Conservation (phyloP, 1,140 invertebrate genomes). For the Caerostris darwini region DNA sequence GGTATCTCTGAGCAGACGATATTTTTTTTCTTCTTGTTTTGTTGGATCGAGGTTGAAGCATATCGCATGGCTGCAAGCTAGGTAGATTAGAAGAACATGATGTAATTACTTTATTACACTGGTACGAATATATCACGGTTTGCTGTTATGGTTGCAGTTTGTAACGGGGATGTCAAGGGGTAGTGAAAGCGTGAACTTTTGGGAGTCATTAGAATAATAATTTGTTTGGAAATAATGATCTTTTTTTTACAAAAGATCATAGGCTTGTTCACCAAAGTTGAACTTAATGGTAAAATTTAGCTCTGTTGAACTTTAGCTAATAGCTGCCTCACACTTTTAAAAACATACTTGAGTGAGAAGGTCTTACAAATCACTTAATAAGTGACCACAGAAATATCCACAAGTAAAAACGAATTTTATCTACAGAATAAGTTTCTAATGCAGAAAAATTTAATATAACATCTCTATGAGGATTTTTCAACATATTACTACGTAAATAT, state of each 20-base stretch:
- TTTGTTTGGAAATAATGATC: background rate
- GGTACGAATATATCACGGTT: slow-evolving; percentile 5
- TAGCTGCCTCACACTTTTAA: too few relatives aligned
- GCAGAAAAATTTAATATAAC: too few relatives aligned
- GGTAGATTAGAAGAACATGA: background rate
- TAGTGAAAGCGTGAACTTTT: slow-evolving; percentile 18
- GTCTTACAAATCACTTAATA: too few relatives aligned
- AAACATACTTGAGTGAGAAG: too few relatives aligned
- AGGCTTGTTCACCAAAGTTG: too few relatives aligned
- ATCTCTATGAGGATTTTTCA: too few relatives aligned
- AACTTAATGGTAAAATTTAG: too few relatives aligned
- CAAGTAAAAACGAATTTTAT: too few relatives aligned
- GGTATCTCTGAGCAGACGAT: background rate
- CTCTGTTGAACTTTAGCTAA: too few relatives aligned
- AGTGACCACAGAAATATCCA: too few relatives aligned
- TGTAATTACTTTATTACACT: slow-evolving; percentile 7
- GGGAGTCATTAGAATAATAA: background rate
- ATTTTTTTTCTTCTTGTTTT: background rate
- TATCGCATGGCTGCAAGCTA: background rate
- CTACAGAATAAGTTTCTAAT: too few relatives aligned
- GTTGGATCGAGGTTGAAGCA: background rate
- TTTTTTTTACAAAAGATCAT: background rate
- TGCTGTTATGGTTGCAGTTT: slow-evolving; percentile 3
- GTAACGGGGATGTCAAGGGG: background rate
- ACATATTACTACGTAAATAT: too few relatives aligned